Conservation (phyloP, 2,113 vertebrate genomes). For the Peucedramus taeniatus region DNA sequence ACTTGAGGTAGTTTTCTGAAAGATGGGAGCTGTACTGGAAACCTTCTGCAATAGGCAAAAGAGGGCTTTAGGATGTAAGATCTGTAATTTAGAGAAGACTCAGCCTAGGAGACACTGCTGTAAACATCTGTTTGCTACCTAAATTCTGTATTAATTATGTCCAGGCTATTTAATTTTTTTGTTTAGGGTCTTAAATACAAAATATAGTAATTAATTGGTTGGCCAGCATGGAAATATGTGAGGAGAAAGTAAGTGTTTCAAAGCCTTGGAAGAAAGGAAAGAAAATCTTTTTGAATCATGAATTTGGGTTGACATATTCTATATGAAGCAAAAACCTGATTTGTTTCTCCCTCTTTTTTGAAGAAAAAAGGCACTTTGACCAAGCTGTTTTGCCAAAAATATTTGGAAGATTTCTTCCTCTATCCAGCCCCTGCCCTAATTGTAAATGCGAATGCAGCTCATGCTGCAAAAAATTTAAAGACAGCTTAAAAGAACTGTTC, state of each 20-base stretch:
- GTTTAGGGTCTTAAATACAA: background rate
- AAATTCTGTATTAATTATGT: background rate
- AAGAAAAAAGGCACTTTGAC: background rate
- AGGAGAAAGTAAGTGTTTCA: background rate
- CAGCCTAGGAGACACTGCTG: background rate
- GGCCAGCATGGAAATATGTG: background rate
- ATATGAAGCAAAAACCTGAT: background rate
- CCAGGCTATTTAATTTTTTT: background rate
- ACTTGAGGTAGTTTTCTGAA: background rate
- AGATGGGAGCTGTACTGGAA: background rate
- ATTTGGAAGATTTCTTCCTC: background rate
- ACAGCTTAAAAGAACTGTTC: background rate
- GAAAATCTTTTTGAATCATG: background rate
- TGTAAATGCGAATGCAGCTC: background rate
- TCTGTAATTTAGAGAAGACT: background rate
- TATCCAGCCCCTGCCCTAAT: background rate
- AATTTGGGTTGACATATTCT: background rate
- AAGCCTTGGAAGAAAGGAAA: background rate
- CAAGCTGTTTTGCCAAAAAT: background rate
- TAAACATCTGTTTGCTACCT: background rate
- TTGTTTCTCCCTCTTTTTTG: rapidly evolving
- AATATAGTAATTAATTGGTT: background rate
- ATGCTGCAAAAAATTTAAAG: background rate
- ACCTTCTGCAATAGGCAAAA: background rate
- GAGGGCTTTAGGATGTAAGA: background rate